Evolutionary conservation across 2,888 invertebrate genomes (phyloP), one percentile per base, ranked within the genome.

Genomic region (Cataglyphis altisquamis): DNA sequence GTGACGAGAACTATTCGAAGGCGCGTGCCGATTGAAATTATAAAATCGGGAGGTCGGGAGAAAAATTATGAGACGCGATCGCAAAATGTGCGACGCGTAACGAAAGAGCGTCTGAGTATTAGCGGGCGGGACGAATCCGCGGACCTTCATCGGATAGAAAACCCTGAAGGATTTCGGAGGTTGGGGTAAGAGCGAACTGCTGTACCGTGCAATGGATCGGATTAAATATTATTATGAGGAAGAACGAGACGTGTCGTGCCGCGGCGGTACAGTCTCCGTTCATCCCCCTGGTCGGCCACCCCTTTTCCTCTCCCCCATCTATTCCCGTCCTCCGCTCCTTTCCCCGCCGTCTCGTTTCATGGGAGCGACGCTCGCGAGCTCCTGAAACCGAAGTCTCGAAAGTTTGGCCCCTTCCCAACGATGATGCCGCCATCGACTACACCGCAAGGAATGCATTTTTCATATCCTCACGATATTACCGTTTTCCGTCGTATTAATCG

Each of bases 171-270:
- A 94, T 92, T 92, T 88, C 82, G 88, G 88, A 85, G 92, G 91
- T 89, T 89, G 90, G 91, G 92, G 91, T 93, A 94, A 94, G 91
- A 94, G 94, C 93, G 93, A 94, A 94, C 90, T 91, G 93, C 91
- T 94, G 94, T 94, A 93, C 92, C 93, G 89, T 91, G 93, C 93
- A 94, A 94, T 92, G 94, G 94, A 93, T 94, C 93, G 93, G 94
- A 94, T 94, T 94, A 94, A 94, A 94, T 94, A 94, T 94, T 94
- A 94, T 94, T 94, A 94, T 93, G 94, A 94, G 93, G 93, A 92
- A 90, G 91, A 92, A 92, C 91, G 92, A 91, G 91, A 93, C 92
- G 92, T 92, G 92, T 93, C 93, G 91, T 88, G 88, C 89, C 84
- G 86, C 86, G 85, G 85, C 89, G 84, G 87, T 89, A 85, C 73